phyloP scores from a whole-genome alignment of 2,888 invertebrate genomes.

The Cryptosula pallasiana region DNA sequence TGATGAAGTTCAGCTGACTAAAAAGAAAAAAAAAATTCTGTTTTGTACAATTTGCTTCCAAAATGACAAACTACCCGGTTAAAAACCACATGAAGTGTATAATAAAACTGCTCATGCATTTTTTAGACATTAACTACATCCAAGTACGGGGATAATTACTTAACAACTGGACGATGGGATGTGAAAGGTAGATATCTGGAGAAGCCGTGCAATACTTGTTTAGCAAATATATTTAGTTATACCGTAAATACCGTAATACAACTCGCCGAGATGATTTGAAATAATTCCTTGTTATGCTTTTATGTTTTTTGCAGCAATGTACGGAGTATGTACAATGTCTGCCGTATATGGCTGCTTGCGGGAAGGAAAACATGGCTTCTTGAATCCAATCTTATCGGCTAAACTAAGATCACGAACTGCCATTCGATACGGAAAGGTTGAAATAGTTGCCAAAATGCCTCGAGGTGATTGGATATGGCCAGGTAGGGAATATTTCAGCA shows the following conservation, averaged over 20 bases:
- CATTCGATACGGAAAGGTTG: constrained; percentile 64
- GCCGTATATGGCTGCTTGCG: constrained; percentile 55
- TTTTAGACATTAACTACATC: constrained; percentile 15
- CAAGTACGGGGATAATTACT: constrained; percentile 1
- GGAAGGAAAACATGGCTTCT: constrained; percentile 37
- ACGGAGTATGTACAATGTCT: constrained; percentile 32
- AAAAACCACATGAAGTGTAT: no score
- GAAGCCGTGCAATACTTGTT: no score
- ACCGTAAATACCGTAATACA: no score
- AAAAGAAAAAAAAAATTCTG: no score
- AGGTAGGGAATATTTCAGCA: constrained; percentile 54
- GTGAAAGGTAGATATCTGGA: constrained; percentile 11
- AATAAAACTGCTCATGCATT: no score
- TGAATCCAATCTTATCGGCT: constrained; percentile 67
- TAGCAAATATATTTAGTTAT: no score
- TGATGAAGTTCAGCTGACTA: no score
- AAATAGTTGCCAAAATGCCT: constrained; percentile 65
- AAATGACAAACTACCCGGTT: no score
- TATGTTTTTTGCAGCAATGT: constrained; percentile 30
- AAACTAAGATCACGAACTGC: constrained; percentile 61
- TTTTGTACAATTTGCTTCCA: no score
- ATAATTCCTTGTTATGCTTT: background rate
- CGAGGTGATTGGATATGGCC: constrained; percentile 70
- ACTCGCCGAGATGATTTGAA: no score
- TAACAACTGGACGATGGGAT: constrained; percentile 23